Percentiles rank a stretch among this genome's conserved stretches.
phyloP scores from a whole-genome alignment of 2,113 vertebrate genomes.

The Callipepla californica region DNA sequence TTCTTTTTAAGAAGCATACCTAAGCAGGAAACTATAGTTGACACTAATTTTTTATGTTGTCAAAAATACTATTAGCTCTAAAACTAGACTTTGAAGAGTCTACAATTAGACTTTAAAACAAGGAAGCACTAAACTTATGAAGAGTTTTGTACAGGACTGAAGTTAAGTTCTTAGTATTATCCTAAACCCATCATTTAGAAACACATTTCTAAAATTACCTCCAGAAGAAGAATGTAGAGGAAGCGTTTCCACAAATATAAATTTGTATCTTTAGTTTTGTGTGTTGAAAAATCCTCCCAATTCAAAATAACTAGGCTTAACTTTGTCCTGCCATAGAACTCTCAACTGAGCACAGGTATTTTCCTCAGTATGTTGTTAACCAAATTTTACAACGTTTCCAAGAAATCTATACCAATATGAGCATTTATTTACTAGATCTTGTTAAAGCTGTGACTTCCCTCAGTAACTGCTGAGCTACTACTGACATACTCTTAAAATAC shows the following conservation, averaged over 20 bases:
- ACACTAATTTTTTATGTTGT: background rate
- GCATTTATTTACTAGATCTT: background rate
- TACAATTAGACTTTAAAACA: background rate
- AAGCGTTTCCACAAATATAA: background rate
- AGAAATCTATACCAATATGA: background rate
- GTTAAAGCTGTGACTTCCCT: background rate
- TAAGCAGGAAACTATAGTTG: background rate
- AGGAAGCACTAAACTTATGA: background rate
- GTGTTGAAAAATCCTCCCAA: background rate
- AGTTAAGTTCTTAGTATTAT: background rate
- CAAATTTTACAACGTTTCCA: background rate
- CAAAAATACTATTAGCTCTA: background rate
- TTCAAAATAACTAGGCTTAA: background rate
- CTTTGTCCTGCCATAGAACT: background rate
- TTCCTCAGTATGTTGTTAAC: background rate
- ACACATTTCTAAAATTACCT: background rate
- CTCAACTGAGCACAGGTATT: background rate
- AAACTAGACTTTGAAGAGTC: background rate
- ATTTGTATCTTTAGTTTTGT: background rate
- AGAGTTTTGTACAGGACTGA: background rate
- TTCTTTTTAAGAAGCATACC: background rate
- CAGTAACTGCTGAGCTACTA: background rate
- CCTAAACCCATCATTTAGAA: background rate
- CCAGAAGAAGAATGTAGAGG: background rate
- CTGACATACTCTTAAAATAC: background rate